Base-by-base conservation (phyloP, 2,797 vertebrate species). In the Pangasius sanitwongsei region DNA sequence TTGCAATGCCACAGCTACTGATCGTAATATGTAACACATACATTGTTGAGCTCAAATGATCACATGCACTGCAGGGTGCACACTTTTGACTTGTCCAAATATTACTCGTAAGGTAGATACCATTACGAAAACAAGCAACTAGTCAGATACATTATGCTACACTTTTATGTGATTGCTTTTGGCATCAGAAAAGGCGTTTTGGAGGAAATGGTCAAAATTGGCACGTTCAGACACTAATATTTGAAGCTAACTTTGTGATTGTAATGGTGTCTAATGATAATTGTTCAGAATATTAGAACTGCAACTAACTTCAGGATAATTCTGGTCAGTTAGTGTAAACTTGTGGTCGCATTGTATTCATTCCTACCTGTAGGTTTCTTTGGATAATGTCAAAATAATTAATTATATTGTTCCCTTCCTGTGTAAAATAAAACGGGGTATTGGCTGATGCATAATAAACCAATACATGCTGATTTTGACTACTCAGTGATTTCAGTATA, bases 11-110 rank as follows among this genome's bases (percentile, higher is more conserved):
- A 72, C 37, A 80, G 48, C 87, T 89, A 87, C 91, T 37, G 31
- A 63, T 81, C 67, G 50, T 87, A 87, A 88, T 86, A 70, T 83
- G 55, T 87, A 90, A 86, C 80, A 81, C 72, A 77, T 88, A 88
- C 37, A 63, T 41, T 61, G 82, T 85, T 85, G 55, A 87, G 55
- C 37, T 89, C 34, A 53, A 69, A 69, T 50, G 4, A 87, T 88
- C 34, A 84, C 77, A 80, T 83, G 81, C 44, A 61, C 65, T 75
- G 18, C 61, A 25, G 48, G 31, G 77, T 67, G 44, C 28, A 75
- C 50, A 59, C 72, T 41, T 75, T 37, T 61, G 75, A 77, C 69
- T 50, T 69, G 20, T 53, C 63, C 59, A 78, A 84, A 63, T 70
- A 69, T 72, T n/a, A 85, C 50, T 34, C 65, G 86, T 37, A 87